A percentile compares a stretch with the other conserved stretches of the same genome.
Conservation (phyloP, 2,797 vertebrate genomes). For the Falco rusticolus region DNA sequence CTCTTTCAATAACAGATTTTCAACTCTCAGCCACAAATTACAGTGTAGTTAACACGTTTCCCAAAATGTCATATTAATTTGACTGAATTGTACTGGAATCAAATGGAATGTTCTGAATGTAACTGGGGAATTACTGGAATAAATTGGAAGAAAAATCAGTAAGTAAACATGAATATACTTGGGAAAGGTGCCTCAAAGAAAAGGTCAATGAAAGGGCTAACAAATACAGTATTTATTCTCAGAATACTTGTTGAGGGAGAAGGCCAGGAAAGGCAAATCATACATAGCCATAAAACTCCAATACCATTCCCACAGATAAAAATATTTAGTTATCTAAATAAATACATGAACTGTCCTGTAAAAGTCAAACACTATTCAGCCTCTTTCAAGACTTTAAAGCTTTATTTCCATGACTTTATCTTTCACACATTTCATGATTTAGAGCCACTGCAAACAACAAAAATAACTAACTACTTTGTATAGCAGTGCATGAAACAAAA, state of each 20-base stretch:
- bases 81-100: neutral
- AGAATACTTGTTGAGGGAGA: neutral
- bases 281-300: neutral
- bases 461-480: neutral
- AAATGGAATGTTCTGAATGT: neutral
- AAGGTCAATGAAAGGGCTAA: slow-evolving; percentile 37
- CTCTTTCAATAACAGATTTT: neutral
- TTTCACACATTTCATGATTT: neutral
- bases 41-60: neutral
- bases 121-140: neutral
- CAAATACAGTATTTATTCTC: neutral
- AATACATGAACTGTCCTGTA: neutral
- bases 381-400: neutral
- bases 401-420: neutral
- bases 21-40: neutral
- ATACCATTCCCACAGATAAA: neutral
- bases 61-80: neutral
- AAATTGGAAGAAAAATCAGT: neutral
- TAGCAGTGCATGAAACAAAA: neutral
- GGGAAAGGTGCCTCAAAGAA: neutral
- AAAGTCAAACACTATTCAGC: neutral
- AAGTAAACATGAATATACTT: neutral
- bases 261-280: neutral
- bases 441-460: neutral
- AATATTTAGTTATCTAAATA: neutral